A percentile compares a stretch with the other conserved stretches of the same genome.
phyloP scores from a whole-genome alignment of 2,888 invertebrate species.

The Harmothoe impar region DNA sequence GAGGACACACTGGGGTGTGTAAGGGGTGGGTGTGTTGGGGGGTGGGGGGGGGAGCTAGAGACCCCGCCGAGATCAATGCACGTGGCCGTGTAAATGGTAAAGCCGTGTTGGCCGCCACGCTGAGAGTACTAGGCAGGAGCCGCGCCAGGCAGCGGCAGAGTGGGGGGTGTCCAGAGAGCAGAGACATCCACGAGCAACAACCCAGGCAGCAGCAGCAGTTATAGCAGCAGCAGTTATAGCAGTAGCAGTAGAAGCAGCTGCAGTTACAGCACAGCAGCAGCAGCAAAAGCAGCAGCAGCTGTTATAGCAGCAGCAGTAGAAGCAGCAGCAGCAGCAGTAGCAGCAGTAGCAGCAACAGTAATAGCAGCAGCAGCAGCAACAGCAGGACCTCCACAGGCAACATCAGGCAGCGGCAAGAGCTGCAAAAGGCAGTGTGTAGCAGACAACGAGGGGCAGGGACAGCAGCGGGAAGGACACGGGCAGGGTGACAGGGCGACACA shows the following conservation, averaged over 20 bases:
- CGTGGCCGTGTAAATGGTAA: slow-evolving; percentile 5
- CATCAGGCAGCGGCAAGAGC: neutral
- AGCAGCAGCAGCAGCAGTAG: neutral
- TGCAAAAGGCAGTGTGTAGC: neutral
- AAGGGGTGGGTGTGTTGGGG: no score
- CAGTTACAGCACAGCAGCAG: neutral
- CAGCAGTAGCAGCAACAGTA: neutral
- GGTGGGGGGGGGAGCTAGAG: neutral
- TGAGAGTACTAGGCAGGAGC: neutral
- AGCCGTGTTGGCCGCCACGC: slow-evolving; percentile 29
- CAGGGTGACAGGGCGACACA: no score
- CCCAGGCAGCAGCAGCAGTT: no score
- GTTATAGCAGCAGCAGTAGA: neutral
- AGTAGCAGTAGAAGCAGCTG: no score
- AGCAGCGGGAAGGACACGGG: no score
- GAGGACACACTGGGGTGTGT: no score
- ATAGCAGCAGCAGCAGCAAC: neutral
- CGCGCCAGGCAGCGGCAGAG: neutral
- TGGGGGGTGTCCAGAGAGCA: neutral
- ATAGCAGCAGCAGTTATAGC: no score
- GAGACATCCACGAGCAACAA: neutral
- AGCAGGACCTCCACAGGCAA: neutral
- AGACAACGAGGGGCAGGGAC: neutral
- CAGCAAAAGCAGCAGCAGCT: neutral
- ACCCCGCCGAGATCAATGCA: neutral